phyloP scores from a whole-genome alignment of 2,888 invertebrate genomes.

The Drosophila tanythrix region DNA sequence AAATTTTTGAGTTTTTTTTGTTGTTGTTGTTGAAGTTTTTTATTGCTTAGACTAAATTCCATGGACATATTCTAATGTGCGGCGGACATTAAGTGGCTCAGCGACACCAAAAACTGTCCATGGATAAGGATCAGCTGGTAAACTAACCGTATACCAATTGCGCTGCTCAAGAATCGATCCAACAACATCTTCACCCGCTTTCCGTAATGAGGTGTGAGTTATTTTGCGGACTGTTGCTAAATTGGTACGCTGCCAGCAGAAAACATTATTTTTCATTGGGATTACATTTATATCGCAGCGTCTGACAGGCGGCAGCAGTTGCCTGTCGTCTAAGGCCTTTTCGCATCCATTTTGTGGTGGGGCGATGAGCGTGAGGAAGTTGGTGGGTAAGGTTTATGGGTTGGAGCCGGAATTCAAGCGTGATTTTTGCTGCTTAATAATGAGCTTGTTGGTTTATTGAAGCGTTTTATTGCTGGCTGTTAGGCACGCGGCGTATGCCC shows the following conservation, averaged over 20 bases:
- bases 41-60: slow-evolving; percentile 10
- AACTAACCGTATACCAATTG: slow-evolving; percentile 5
- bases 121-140: slow-evolving; percentile 8
- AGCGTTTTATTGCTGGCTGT: slow-evolving; percentile 64
- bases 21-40: background rate
- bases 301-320: slow-evolving; percentile 81
- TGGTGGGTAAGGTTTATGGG: background rate
- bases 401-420: slow-evolving; percentile 61
- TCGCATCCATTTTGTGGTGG: slow-evolving; percentile 3
- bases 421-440: slow-evolving; percentile 82
- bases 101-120: background rate
- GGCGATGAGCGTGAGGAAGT: background rate
- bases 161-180: slow-evolving; percentile 6
- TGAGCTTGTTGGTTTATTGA: slow-evolving; percentile 72
- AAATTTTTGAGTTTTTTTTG: background rate
- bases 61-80: slow-evolving; percentile 9
- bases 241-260: slow-evolving; percentile 72
- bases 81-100: slow-evolving; percentile 23
- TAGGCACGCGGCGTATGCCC: slow-evolving; percentile 58
- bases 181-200: slow-evolving; percentile 2
- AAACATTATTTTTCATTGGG: slow-evolving; percentile 79
- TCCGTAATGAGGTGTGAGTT: slow-evolving; percentile 59
- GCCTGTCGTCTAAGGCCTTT: slow-evolving; percentile 53
- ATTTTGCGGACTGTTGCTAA: slow-evolving; percentile 61
- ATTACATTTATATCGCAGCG: slow-evolving; percentile 82